These are phyloP conservation scores for Onychorhynchus coronatus DNA, from an alignment of 2,113 vertebrate genomes.

Conservation along the genomic window DNA sequence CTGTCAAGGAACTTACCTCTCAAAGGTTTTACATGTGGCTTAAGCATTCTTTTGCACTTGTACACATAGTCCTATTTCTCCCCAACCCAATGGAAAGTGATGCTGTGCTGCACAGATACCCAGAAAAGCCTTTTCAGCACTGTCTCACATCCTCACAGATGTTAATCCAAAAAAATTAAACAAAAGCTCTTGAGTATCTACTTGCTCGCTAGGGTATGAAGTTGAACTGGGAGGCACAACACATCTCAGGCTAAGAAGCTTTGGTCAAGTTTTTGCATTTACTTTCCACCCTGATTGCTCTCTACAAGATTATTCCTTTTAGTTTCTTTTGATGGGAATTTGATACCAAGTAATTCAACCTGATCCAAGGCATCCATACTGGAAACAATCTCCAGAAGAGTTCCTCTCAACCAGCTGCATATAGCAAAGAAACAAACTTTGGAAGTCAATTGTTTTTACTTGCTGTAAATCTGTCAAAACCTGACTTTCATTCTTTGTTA, in stretches of 20 bases:
- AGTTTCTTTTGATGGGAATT: neutral
- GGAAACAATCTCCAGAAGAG: neutral
- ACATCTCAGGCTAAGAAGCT: neutral
- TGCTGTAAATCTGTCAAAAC: neutral
- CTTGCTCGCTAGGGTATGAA: neutral
- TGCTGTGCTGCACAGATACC: neutral
- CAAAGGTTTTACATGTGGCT: neutral
- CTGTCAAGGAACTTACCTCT: neutral
- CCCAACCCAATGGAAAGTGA: neutral
- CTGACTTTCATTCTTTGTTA: neutral
- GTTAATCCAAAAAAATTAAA: neutral
- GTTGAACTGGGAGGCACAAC: neutral
- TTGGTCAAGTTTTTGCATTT: neutral
- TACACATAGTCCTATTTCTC: neutral
- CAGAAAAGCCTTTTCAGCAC: neutral
- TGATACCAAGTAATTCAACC: neutral
- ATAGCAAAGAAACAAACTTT: neutral
- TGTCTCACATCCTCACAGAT: neutral
- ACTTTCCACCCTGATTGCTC: neutral
- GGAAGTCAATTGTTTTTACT: neutral
- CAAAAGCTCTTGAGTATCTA: neutral
- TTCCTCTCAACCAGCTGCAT: neutral
- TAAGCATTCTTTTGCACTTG: neutral
- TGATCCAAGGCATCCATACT: neutral
- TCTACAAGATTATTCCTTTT: neutral